Evolutionary conservation across 2,113 vertebrate species (phyloP), one percentile per base, ranked within the genome.

Genomic region (Mastomys natalensis): DNA sequence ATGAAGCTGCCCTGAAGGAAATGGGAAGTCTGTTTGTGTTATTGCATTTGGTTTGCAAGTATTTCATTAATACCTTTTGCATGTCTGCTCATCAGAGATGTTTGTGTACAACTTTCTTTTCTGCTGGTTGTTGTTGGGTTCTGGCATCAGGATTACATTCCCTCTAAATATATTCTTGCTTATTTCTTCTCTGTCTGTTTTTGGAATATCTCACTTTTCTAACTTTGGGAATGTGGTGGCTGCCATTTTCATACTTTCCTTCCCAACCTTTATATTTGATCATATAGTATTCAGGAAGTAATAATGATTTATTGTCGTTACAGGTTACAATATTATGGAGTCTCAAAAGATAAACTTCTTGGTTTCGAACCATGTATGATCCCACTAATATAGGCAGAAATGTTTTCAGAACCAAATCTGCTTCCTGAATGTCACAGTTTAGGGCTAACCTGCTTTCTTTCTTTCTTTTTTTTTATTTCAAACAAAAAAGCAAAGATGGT

Each of bases 401-500:
- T 21, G 45, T 55, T 55, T 31, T 53, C 51, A 55, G 31, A 55
- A 22, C 9, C 7, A 55, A 37, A 80, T 53, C 51, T 80, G 29
- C 17, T 55, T 21, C 48, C 48, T 37, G 21, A 34, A 37, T 21
- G 7, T 37, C 51, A 34, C 29, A 53, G 13, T 19, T 53, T 26
- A 80, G 51, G 16, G 8, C 11, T 19, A 53, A 10, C 48, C 8
- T 48, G 26, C 0, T 53, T 4, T 55, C 2, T 16, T 55, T 55
- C 8, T 53, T 53, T 53, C 2, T 53, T 53, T 53, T 53, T 11
- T 53, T 53, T 55, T 77, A 24, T 76, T 29, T 95, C 72, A 93
- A 95, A 92, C 12, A 89, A 78, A 97, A 97, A 96, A 94, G 76
- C 89, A 94, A 94, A 95, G 95, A 96, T 91, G 64, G 6, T 12